Base-by-base conservation (phyloP, 1,140 invertebrate species). In the Halictus rubicundus region DNA sequence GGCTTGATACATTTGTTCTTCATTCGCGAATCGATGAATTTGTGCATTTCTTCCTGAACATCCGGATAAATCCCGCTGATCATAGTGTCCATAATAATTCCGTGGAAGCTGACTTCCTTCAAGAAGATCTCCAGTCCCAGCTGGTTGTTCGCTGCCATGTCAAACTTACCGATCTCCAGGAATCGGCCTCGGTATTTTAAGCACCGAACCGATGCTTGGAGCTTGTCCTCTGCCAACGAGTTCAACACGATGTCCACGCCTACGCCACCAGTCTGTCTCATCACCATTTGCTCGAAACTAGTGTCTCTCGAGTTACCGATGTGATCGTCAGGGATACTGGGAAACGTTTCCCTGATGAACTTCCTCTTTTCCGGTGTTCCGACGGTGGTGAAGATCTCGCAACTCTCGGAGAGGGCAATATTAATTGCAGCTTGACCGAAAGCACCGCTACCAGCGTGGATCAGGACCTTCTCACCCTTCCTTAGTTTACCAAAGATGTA, bases 201-300 rank as follows among this genome's bases (percentile, higher is more conserved):
- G 87, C 97, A 97, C 27, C 97, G 95, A 66, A 98, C 88, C 81
- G 98, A 96, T 0, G 96, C 95, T 87, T 94, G 95, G 0, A 97
- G 92, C 89, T 97, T 97, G 59, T 97, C 96, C 78, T 96, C 96
- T 21, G 96, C 94, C 19, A 97, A 90, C 1, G 96, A 97, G 91
- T 97, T 97, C 0, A 97, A 92, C 1, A 97, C 95, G 27, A 97
- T 92, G 87, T 97, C 95, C 0, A 97, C 96, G 39, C 97, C 97
- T 80, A 88, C 88, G 4, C 95, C 95, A 21, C 94, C 89, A 0
- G 96, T 96, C 72, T 91, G 90, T 80, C 87, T 89, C 78, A 95
- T 89, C n/a, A 97, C 92, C 86, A 96, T 93, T 75, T 95, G 93
- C 85, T 97, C 96, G 90, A 97, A 97, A 52, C 94, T 94, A 0